Percentiles rank a stretch among this genome's conserved stretches.
These are phyloP conservation scores for Hemicrepidius hirtus DNA, from an alignment of 2,888 invertebrate genomes.

Conservation along the genomic window DNA sequence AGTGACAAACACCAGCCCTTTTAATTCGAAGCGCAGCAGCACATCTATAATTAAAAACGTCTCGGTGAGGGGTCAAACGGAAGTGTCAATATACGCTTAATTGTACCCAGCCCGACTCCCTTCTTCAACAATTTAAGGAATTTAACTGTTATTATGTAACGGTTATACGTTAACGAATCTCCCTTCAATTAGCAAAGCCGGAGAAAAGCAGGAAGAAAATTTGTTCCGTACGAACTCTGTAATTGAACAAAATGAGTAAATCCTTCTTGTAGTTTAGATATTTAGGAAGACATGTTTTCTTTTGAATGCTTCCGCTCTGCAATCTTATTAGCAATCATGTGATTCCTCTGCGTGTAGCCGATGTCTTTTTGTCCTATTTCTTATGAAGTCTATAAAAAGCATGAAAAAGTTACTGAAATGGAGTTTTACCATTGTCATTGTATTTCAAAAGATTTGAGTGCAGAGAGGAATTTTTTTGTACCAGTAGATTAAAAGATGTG, in stretches of 20 bases:
- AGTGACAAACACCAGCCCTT: slow-evolving; percentile 41
- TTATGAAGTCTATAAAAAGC: slow-evolving; percentile 36
- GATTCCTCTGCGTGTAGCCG: slow-evolving; percentile 6
- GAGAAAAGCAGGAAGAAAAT: neutral
- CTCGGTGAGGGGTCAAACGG: slow-evolving; percentile 60
- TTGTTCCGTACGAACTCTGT: neutral
- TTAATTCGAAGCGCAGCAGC: slow-evolving; percentile 50
- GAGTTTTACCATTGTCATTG: slow-evolving; percentile 31
- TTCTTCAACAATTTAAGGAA: slow-evolving; percentile 59
- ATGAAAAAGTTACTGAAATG: slow-evolving; percentile 32
- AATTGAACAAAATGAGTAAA: neutral
- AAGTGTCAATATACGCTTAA: slow-evolving; percentile 67
- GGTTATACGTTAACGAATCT: slow-evolving; percentile 9
- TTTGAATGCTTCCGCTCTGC: neutral
- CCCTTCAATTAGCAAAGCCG: neutral
- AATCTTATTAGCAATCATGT: slow-evolving; percentile 10
- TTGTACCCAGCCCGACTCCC: slow-evolving; percentile 61
- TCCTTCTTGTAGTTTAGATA: neutral
- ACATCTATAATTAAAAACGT: slow-evolving; percentile 57
- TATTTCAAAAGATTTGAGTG: slow-evolving; percentile 39
- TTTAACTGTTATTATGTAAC: slow-evolving; percentile 52
- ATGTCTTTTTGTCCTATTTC: slow-evolving; percentile 11
- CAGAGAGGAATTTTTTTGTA: slow-evolving; percentile 33
- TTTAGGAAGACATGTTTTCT: slow-evolving; percentile 3
- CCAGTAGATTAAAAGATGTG: slow-evolving; percentile 40